These are phyloP conservation scores for Lithophane ornitopus DNA, from an alignment of 2,888 invertebrate genomes.

Conservation along the genomic window DNA sequence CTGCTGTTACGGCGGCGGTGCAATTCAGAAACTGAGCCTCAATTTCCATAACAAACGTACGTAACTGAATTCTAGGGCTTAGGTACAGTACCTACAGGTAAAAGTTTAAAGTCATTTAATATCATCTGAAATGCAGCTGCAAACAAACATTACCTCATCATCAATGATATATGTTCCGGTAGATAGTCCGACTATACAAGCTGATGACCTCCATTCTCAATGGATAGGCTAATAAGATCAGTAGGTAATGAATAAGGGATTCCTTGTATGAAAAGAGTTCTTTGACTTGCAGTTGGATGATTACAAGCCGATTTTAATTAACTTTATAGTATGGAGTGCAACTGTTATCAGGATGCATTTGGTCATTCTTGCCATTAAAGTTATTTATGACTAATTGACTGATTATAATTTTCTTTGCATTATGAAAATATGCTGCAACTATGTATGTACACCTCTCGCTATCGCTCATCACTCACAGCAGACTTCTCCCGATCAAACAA, in stretches of 20 bases:
- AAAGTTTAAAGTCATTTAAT: not conserved
- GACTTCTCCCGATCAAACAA: conserved; percentile 42
- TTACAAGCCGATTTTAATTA: not conserved
- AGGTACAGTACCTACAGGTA: not conserved
- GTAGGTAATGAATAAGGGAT: not conserved
- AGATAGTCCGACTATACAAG: too few relatives aligned
- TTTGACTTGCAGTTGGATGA: not conserved
- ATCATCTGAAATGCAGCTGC: not conserved
- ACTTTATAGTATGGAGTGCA: too few relatives aligned
- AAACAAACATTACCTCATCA: not conserved
- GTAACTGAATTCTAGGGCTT: not conserved
- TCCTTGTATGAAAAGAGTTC: not conserved
- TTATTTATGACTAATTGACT: not conserved
- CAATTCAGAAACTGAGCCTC: conserved; percentile 55
- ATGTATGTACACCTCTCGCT: conserved; percentile 2
- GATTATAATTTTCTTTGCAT: not conserved
- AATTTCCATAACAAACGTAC: conserved; percentile 9
- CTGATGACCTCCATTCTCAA: not conserved
- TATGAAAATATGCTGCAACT: not conserved
- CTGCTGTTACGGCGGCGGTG: conserved; percentile 39
- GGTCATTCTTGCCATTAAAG: too few relatives aligned
- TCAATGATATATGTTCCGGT: not conserved
- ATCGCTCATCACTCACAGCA: conserved; percentile 20
- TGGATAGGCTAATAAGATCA: not conserved
- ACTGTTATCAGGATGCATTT: not conserved